Evolutionary conservation across 2,888 invertebrate species (phyloP), one percentile per base, ranked within the genome.

Genomic region (Allygus modestus): DNA sequence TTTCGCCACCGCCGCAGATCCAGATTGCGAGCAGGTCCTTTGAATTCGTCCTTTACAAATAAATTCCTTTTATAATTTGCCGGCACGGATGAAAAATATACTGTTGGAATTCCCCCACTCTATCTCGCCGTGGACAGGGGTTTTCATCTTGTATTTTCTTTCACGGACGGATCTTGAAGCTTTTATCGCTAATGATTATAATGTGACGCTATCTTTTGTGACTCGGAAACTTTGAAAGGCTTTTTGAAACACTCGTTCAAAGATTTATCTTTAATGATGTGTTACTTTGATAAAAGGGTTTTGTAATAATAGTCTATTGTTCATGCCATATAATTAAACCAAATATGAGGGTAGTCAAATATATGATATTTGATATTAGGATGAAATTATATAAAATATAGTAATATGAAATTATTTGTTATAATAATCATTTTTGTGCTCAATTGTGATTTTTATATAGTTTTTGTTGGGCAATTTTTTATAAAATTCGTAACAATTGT

Each of bases 131-230:
- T 9, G 26, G 58, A 9, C 15, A 17, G 26, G 12, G 31, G 65
- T 26, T 28, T 28, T 31, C 65, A 28, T 58, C 65, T 65, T 65
- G 15, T 31, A 65, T 65, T 65, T 65, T 28, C 9, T 58, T 28
- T 65, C 28, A 28, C 65, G 9, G 65, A 31, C 28, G 65, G 4
- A 28, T 65, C 5, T 65, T 26, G 1, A 28, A 31, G 65, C 31
- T 28, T 65, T 65, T 65, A 58, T 28, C 65, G 28, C 65, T 65
- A 65, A 65, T 65, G 65, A 65, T 65, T 31, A 65, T 65, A 65
- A 65, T 28, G 31, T 31, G 26, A 20, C 58, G 65, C 65, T 17
- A 65, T 65, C 65, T 65, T 54, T 65, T 65, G 65, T 65, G 65
- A 12, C 28, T 65, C 23, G 31, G 31, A 65, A 28, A 23, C 58